Evolutionary conservation across 1,140 invertebrate species (phyloP), one percentile per base, ranked within the genome.

Genomic region (Zeugodacus cucurbitae): DNA sequence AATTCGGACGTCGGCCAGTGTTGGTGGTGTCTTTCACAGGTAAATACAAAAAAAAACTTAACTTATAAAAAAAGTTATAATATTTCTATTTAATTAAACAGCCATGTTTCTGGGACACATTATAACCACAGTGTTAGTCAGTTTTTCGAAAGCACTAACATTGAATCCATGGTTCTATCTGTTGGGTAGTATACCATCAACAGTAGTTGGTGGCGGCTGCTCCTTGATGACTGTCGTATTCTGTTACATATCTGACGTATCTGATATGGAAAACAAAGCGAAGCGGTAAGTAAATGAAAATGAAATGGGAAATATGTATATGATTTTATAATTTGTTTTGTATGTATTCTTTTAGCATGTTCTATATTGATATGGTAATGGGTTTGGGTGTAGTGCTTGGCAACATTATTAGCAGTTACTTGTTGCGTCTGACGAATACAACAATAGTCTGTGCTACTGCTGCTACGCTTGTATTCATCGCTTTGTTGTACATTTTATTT

Each of bases 81-180:
- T 48, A 48, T 2, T n/a, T 82, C 10, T 20, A 20, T 37, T 74
- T 4, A 54, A 54, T 54, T 54, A 54, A 54, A 26, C 22, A 86
- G 82, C n/a, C 22, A 0, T 57, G 14, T 22, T 54, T 57, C 22
- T 57, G 8, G 82, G 44, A 17, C 54, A 86, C 17, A 3, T 86
- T 10, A 54, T 86, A 6, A 48, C 17, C 0, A 26, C 44, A 20
- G 57, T 26, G 1, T 57, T 86, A 44, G 82, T 58, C 4, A 54
- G 44, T 22, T 26, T 86, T 57, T 86, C 82, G 0, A 32, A 86
- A 29, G n/a, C 6, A n/a, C 10, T 48, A 20, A 20, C 41, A 2
- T n/a, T 86, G 11, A 86, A 86, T 86, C 82, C 82, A 1, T 86
- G 82, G 82, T 29, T 86, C n/a, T 86, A 86, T 37, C 26, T 86